Percentiles rank a stretch among this genome's conserved stretches.
Conservation (phyloP, 2,797 vertebrate genomes). For the Melanotaenia nigrans region DNA sequence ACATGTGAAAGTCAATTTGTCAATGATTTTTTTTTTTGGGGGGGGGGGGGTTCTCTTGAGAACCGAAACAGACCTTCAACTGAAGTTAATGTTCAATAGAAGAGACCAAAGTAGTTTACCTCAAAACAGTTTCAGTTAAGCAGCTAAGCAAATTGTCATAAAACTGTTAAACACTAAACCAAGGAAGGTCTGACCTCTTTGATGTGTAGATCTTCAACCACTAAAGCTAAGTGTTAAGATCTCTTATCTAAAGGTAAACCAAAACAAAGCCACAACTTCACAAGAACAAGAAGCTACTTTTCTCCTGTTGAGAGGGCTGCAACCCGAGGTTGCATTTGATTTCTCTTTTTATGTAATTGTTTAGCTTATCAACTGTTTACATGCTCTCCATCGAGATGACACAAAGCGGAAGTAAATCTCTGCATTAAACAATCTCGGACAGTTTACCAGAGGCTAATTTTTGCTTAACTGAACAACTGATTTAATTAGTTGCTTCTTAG, state of each 20-base stretch:
- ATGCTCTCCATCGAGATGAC: not conserved
- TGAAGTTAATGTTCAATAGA: conserved; percentile 67
- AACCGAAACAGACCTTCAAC: not conserved
- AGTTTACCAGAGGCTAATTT: not conserved
- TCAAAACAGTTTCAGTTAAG: conserved; percentile 41
- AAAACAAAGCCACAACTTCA: conserved; percentile 4
- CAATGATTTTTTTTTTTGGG: not conserved
- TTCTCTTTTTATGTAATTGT: not conserved
- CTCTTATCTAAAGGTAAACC: conserved; percentile 23
- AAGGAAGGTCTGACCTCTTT: conserved; percentile 45
- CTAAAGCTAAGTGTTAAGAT: conserved; percentile 17
- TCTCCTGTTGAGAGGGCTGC: not conserved
- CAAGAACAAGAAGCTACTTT: not conserved
- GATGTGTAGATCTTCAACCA: conserved; percentile 66
- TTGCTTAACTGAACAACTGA: not conserved
- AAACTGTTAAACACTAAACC: conserved; percentile 81
- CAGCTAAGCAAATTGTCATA: conserved; percentile 45
- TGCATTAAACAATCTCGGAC: not conserved
- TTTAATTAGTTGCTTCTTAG: not conserved
- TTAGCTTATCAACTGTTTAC: not conserved
- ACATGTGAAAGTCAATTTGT: not conserved
- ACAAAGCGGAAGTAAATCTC: not conserved
- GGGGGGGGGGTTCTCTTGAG: not conserved
- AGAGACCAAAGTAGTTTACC: conserved; percentile 25
- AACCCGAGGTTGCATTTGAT: not conserved